phyloP scores from a whole-genome alignment of 1,140 invertebrate species.

The Leptinotarsa undecemlineata region DNA sequence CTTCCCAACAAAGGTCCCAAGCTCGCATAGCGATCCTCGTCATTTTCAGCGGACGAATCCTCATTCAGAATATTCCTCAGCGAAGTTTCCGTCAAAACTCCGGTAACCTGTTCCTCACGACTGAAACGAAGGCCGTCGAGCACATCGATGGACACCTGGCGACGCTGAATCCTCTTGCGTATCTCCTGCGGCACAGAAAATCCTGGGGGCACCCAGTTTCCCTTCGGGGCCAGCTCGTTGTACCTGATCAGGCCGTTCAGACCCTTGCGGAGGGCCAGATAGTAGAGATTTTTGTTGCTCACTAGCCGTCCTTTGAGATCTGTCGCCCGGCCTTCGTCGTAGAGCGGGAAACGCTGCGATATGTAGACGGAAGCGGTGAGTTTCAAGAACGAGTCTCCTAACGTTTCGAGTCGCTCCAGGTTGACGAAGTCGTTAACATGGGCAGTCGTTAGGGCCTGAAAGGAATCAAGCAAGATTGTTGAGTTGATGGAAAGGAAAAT shows the following conservation, averaged over 20 bases:
- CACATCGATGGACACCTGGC: conserved; percentile 38
- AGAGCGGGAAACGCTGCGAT: conserved; percentile 68
- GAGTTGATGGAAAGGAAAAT: no score
- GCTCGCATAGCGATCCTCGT: conserved; percentile 28
- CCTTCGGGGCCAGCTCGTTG: conserved; percentile 66
- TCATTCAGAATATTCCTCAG: conserved; percentile 31
- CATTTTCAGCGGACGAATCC: conserved; percentile 40
- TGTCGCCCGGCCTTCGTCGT: conserved; percentile 79
- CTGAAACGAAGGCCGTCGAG: conserved; percentile 58
- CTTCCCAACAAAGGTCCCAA: conserved; percentile 55
- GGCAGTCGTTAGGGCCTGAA: conserved; percentile 69
- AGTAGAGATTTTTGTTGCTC: conserved; percentile 80
- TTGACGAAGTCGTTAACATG: conserved; percentile 77
- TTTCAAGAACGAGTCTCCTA: conserved; percentile 91
- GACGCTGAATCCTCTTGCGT: conserved; percentile 26
- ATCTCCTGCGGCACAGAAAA: conserved; percentile 57
- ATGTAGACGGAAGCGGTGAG: conserved; percentile 71
- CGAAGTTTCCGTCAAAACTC: conserved; percentile 47
- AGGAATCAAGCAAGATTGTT: no score
- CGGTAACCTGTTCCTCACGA: conserved; percentile 53
- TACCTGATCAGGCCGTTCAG: conserved; percentile 65
- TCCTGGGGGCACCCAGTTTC: conserved; percentile 72
- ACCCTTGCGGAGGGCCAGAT: conserved; percentile 62
- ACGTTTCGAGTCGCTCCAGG: conserved; percentile 80
- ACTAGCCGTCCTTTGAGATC: conserved; percentile 75